Base-by-base conservation (phyloP, 2,888 invertebrate species). In the Coelopa pilipes region DNA sequence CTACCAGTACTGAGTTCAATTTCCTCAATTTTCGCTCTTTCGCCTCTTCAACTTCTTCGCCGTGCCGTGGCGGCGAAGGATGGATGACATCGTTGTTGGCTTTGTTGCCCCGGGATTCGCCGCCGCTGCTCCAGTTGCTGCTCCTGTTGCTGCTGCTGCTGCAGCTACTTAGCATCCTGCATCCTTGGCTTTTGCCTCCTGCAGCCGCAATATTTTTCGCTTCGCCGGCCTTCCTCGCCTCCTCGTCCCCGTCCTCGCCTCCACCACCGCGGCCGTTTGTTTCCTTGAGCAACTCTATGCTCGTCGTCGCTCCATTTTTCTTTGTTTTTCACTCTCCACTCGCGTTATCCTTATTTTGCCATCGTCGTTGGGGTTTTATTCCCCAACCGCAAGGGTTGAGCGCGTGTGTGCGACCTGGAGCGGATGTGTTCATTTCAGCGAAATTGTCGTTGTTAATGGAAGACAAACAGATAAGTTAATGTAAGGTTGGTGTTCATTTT, bases 391-490 rank as follows among this genome's bases (percentile, higher is more conserved):
- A 34, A 34, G 4, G 34, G 7, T 2, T 34, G 34, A 4, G 34
- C 7, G 34, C 7, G 34, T 34, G 34, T 34, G 34, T 34, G 34
- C 7, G 34, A 34, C 4, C 34, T 7, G 34, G 34, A 62, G 34
- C 4, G 34, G 24, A 34, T 57, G n/a, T 24, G 47, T 49, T 70
- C 60, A 59, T 46, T 49, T 49, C 62, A 49, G 62, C 60, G 66
- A 72, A 63, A 72, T 50, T 66, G 65, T 72, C 73, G 60, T 59
- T 68, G 62, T 53, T 73, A 73, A 73, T 73, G 68, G 68, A 73
- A 73, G 59, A 73, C 47, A 73, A 73, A 73, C 73, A 73, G 67
- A 68, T 59, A 46, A 73, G 73, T 73, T 73, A 73, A 73, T 73
- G 73, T 63, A 73, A 73, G 67, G 68, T 73, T 68, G 68, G 62